Evolutionary conservation across 2,113 vertebrate species (phyloP).

Genomic region (Aldabrachelys gigantea): DNA sequence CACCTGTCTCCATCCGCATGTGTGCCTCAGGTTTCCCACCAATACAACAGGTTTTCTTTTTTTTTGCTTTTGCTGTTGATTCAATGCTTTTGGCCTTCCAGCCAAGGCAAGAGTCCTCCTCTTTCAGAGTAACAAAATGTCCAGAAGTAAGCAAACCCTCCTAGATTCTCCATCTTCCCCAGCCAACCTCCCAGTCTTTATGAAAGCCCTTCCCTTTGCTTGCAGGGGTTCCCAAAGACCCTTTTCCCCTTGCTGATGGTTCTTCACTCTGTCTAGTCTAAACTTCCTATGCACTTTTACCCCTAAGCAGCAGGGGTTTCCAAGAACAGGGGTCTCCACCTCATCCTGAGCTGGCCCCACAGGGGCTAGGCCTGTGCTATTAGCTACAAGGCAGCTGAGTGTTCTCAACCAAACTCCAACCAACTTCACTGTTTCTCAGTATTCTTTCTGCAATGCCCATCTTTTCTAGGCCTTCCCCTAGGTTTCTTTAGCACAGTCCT

Average conservation of each 20-base stretch:
- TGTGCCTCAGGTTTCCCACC: not conserved
- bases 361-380: not conserved
- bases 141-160: not conserved
- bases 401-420: not conserved
- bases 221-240: rapidly evolving
- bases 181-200: not conserved
- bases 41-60: not conserved
- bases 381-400: not conserved
- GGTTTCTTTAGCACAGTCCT: not conserved
- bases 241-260: rapidly evolving
- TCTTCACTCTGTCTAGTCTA: rapidly evolving
- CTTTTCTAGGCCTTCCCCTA: too few species aligned
- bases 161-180: not conserved
- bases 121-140: not conserved
- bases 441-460: not conserved
- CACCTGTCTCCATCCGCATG: slow-evolving; percentile 7
- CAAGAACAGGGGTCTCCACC: not conserved
- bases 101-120: not conserved
- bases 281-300: not conserved
- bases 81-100: not conserved
- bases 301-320: not conserved
- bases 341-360: not conserved
- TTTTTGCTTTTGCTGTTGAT: not conserved
- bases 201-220: not conserved
- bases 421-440: not conserved